Conservation (phyloP, 2,113 vertebrate species). For the Xiphophorus couchianus region DNA sequence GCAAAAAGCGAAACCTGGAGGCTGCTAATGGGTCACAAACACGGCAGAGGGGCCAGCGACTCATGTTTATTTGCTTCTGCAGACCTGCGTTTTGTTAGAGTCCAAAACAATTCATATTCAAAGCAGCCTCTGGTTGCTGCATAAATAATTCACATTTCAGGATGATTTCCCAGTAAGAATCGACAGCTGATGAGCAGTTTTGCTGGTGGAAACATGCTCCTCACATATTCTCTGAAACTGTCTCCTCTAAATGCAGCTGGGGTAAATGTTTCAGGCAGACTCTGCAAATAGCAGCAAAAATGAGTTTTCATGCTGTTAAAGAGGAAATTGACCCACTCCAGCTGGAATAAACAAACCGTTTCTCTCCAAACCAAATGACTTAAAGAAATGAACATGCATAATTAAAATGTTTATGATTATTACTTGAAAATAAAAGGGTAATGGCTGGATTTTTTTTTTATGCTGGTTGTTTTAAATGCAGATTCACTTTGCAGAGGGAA, state of each 20-base stretch:
- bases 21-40: constrained; percentile 35
- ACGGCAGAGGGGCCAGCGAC: not conserved
- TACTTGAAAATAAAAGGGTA: not conserved
- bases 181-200: not conserved
- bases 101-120: not conserved
- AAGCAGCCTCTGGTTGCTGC: not conserved
- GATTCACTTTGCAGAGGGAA: not conserved
- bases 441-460: not conserved
- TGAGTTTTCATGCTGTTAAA: not conserved
- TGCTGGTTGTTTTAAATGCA: not conserved
- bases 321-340: not conserved
- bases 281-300: not conserved
- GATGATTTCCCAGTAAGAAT: not conserved
- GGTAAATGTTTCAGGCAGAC: not conserved
- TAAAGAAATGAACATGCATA: not conserved
- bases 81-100: not conserved
- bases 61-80: not conserved
- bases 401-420: not conserved
- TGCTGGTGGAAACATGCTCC: not conserved
- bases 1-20: constrained; percentile 31
- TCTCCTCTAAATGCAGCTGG: not conserved
- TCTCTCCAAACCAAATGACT: not conserved
- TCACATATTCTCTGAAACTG: not conserved
- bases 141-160: not conserved
- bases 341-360: not conserved